Conservation (phyloP, 2,113 vertebrate genomes). For the Salvator merianae region DNA sequence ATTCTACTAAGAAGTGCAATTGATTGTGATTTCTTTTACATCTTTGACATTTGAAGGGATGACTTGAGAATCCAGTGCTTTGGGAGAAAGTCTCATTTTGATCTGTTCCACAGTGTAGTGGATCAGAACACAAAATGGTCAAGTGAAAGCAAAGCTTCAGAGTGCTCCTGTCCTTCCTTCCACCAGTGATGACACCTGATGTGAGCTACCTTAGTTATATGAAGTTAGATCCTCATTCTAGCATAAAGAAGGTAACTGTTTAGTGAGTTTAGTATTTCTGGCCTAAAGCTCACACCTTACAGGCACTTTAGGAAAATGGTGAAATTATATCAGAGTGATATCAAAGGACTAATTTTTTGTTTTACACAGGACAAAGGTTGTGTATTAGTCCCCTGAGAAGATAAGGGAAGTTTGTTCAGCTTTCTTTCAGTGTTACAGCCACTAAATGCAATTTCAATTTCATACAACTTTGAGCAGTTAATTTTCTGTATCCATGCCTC, state of each 20-base stretch:
- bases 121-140: too few species aligned
- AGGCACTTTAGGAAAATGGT: conserved; percentile 41
- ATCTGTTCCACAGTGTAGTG: too few species aligned
- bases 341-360: neutral
- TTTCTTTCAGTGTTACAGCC: neutral
- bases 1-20: too few species aligned
- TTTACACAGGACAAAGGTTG: conserved; percentile 6
- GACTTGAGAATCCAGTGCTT: too few species aligned
- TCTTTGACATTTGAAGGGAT: too few species aligned
- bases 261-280: neutral
- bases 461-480: conserved; percentile 30
- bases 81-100: too few species aligned
- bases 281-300: neutral
- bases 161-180: too few species aligned
- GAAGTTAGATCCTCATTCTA: conserved; percentile 11
- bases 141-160: too few species aligned
- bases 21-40: too few species aligned
- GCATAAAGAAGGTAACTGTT: neutral
- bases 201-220: too few species aligned
- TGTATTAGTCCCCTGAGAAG: neutral
- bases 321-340: neutral
- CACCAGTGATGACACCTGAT: too few species aligned
- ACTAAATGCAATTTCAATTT: conserved; percentile 25
- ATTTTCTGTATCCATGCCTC: conserved; percentile 35
- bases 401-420: conserved; percentile 10